Percentiles rank a stretch among this genome's conserved stretches.
These are phyloP conservation scores for Apis cerana DNA, from an alignment of 1,140 invertebrate species.

Conservation along the genomic window DNA sequence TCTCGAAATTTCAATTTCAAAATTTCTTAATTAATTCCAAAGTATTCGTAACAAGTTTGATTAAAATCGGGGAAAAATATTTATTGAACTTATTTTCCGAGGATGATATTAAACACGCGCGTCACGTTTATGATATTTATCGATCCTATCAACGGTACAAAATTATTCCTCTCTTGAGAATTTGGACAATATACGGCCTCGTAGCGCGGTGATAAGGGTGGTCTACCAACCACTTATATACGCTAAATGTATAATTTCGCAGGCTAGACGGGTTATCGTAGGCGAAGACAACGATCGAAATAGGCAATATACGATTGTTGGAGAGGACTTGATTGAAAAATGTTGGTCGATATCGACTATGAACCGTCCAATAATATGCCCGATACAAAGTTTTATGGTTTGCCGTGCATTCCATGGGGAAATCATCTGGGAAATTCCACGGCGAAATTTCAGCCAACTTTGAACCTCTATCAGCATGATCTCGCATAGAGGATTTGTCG, in stretches of 20 bases:
- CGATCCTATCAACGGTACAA: too few species aligned
- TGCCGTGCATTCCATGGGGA: slow-evolving; percentile 49
- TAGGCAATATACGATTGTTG: slow-evolving; percentile 17
- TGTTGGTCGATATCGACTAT: slow-evolving; percentile 15
- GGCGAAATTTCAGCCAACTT: slow-evolving; percentile 50
- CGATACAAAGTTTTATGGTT: slow-evolving; percentile 48
- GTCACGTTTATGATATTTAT: too few species aligned
- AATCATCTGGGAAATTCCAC: slow-evolving; percentile 61
- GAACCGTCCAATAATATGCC: slow-evolving; percentile 37
- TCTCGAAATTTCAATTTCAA: background rate
- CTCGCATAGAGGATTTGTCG: slow-evolving; percentile 18
- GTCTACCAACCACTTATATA: too few species aligned
- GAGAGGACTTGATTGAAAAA: slow-evolving; percentile 36
- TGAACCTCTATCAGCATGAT: slow-evolving; percentile 38
- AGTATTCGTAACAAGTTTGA: too few species aligned
- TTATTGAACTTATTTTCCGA: too few species aligned
- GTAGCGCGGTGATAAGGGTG: too few species aligned
- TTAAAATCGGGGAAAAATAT: too few species aligned
- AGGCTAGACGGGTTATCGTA: background rate
- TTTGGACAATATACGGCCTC: too few species aligned
- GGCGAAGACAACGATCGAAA: slow-evolving; percentile 9
- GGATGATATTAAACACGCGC: too few species aligned
- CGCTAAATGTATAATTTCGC: background rate
- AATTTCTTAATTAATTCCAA: background rate
- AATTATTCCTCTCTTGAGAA: too few species aligned